A percentile compares a stretch with the other conserved stretches of the same genome.
Evolutionary conservation across 2,113 vertebrate species (phyloP).

Genomic region (mouse (Mus musculus)): GRCm39 chr2:164325001-164325500

Average conservation of each 20-base stretch:
- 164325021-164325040: not conserved
- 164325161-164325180: not conserved
- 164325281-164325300: not conserved
- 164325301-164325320: conserved; percentile 10
- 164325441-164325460: not conserved
- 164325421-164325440: not conserved
- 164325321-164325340: not conserved
- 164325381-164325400: conserved; percentile 30
- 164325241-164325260: conserved; percentile 25
- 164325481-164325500: not conserved
- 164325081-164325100: too few relatives aligned
- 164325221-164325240: conserved; percentile 28
- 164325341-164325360: not conserved
- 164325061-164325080: too few relatives aligned
- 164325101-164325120: not conserved
- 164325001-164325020: not conserved
- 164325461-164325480: not conserved
- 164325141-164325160: not conserved
- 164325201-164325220: not conserved
- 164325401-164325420: not conserved
- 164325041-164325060: not conserved
- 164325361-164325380: not conserved
- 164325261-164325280: not conserved
- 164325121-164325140: not conserved
- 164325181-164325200: not conserved